These are phyloP conservation scores for Phataginus tricuspis DNA, from an alignment of 2,797 vertebrate genomes.

Conservation along the genomic window DNA sequence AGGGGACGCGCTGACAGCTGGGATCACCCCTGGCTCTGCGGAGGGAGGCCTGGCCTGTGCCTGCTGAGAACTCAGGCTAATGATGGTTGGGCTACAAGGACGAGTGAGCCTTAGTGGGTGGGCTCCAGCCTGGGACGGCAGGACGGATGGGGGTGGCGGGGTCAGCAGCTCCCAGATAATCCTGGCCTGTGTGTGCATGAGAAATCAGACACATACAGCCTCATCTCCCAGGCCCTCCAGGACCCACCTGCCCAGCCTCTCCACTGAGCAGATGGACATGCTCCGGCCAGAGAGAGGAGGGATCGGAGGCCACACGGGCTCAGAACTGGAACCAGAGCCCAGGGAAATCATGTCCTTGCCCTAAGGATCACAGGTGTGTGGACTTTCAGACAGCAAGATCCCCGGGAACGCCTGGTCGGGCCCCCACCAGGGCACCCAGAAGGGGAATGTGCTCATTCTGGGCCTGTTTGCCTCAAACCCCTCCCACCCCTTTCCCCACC, in stretches of 20 bases:
- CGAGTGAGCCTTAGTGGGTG: neutral
- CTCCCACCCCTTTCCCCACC: neutral
- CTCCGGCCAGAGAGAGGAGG: constrained; percentile 19
- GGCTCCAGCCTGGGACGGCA: neutral
- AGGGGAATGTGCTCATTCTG: neutral
- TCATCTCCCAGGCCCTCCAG: neutral
- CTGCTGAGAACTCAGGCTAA: neutral
- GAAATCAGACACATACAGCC: neutral
- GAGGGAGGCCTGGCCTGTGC: too few relatives aligned
- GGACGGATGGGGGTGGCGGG: neutral
- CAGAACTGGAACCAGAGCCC: neutral
- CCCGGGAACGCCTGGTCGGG: neutral
- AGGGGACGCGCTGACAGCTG: neutral
- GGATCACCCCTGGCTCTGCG: neutral
- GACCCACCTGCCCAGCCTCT: neutral
- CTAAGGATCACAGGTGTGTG: neutral
- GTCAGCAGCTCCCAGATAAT: neutral
- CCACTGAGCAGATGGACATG: neutral
- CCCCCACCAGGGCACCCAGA: neutral
- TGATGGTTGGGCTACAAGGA: neutral
- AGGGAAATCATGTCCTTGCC: neutral
- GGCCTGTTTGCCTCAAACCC: neutral
- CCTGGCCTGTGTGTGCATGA: neutral
- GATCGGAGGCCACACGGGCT: neutral
- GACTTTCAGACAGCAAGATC: neutral